These are phyloP conservation scores for Aplochiton taeniatus DNA, from an alignment of 2,797 vertebrate species.

Conservation along the genomic window DNA sequence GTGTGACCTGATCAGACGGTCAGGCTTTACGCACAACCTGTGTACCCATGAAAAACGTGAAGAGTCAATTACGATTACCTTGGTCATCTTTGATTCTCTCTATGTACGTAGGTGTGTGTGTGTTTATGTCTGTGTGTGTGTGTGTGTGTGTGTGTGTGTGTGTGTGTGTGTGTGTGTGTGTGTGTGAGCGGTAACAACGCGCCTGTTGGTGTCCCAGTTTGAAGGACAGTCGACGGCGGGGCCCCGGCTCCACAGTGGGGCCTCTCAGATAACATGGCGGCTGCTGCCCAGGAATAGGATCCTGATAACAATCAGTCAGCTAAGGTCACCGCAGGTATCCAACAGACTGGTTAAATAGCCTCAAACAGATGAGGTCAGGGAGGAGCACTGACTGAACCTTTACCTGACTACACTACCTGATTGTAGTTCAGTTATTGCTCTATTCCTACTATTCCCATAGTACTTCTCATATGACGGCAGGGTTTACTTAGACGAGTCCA, in stretches of 20 bases:
- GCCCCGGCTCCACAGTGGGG: slow-evolving; percentile 35
- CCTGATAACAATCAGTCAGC: slow-evolving; percentile 55
- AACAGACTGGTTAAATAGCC: slow-evolving; percentile 10
- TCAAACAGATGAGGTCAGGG: slow-evolving; percentile 5
- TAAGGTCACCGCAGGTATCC: slow-evolving; percentile 49
- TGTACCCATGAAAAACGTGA: slow-evolving; percentile 36
- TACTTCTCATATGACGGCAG: too few relatives aligned
- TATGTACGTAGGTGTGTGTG: neutral
- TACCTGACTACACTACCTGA: too few relatives aligned
- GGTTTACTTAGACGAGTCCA: too few relatives aligned
- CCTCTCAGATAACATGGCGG: slow-evolving; percentile 42
- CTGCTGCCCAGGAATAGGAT: slow-evolving; percentile 45
- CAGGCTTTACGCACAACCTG: slow-evolving; percentile 31
- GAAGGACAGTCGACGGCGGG: slow-evolving; percentile 44
- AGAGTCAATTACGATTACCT: slow-evolving; percentile 53
- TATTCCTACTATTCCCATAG: too few relatives aligned
- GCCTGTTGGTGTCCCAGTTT: slow-evolving; percentile 24
- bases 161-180: slow-evolving; percentile 21
- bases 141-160: slow-evolving; percentile 19
- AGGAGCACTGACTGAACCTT: too few relatives aligned
- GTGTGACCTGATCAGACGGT: slow-evolving; percentile 48
- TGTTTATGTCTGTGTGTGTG: slow-evolving; percentile 13
- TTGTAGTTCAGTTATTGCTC: neutral
- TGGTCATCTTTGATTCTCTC: slow-evolving; percentile 21
- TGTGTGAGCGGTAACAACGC: slow-evolving; percentile 44